A percentile compares a stretch with the other conserved stretches of the same genome.
phyloP scores from a whole-genome alignment of 2,888 invertebrate species.

The Hirtodrosophila confusa region DNA sequence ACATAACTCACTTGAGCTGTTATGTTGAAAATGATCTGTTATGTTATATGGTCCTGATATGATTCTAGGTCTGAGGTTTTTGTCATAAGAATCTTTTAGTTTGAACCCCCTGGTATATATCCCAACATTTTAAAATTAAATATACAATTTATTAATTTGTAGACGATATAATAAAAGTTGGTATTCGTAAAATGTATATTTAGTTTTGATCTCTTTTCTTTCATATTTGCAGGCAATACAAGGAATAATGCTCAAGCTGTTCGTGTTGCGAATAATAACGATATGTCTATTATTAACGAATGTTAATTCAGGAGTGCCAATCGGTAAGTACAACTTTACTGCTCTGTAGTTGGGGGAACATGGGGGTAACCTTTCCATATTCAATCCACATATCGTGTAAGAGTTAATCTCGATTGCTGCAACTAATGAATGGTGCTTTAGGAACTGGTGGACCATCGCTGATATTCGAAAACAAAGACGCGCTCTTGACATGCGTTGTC shows the following conservation, averaged over 20 bases:
- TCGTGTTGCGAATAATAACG: slow-evolving; percentile 75
- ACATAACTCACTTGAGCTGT: too few relatives aligned
- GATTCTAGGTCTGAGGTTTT: too few relatives aligned
- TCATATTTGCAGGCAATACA: slow-evolving; percentile 52
- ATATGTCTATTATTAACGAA: slow-evolving; percentile 77
- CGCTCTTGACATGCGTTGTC: slow-evolving; percentile 92
- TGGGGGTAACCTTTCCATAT: not conserved
- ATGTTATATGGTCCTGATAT: too few relatives aligned
- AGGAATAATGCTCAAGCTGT: slow-evolving; percentile 81
- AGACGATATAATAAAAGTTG: too few relatives aligned
- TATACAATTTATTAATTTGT: too few relatives aligned
- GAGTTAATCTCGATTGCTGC: not conserved
- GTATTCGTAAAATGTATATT: too few relatives aligned
- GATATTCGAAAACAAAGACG: slow-evolving; percentile 90
- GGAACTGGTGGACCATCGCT: slow-evolving; percentile 83
- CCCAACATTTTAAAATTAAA: too few relatives aligned
- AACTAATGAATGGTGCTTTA: slow-evolving; percentile 31
- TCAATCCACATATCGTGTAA: not conserved
- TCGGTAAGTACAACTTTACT: slow-evolving; percentile 64
- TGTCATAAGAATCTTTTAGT: too few relatives aligned
- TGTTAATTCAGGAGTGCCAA: slow-evolving; percentile 81
- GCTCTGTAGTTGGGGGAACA: too few relatives aligned
- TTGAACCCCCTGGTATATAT: too few relatives aligned
- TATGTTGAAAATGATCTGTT: too few relatives aligned
- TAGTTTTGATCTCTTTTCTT: not conserved